A percentile compares a stretch with the other conserved stretches of the same genome.
These are phyloP conservation scores for Periophthalmus magnuspinnatus DNA, from an alignment of 2,797 vertebrate genomes.

Conservation along the genomic window DNA sequence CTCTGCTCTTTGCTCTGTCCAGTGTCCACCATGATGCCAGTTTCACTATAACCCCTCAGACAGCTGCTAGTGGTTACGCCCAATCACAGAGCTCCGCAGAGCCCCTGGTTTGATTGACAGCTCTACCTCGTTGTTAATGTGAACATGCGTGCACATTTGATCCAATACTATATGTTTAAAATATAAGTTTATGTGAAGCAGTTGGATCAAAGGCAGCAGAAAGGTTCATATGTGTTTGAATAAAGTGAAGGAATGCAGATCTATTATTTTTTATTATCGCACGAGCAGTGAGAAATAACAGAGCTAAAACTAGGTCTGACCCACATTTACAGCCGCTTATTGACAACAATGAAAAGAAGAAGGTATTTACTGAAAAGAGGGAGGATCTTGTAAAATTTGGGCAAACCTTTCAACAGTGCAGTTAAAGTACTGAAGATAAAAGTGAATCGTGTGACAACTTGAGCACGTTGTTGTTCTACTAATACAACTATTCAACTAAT, in stretches of 20 bases:
- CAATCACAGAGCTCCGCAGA: constrained; percentile 62
- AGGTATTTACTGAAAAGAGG: constrained; percentile 27
- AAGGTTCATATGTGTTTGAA: constrained; percentile 10
- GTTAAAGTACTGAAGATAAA: background rate
- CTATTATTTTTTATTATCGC: constrained; percentile 24
- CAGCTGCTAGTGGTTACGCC: constrained; percentile 78
- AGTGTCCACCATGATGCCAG: constrained; percentile 67
- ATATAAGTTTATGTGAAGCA: constrained; percentile 8
- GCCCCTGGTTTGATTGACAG: constrained; percentile 35
- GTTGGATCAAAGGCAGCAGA: constrained; percentile 3
- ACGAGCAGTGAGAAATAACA: constrained; percentile 12
- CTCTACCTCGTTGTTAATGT: constrained; percentile 10
- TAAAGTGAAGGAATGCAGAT: constrained; percentile 18
- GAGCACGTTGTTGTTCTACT: constrained; percentile 15
- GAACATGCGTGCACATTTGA: constrained; percentile 5
- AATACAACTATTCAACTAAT: constrained; percentile 15
- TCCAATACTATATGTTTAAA: constrained; percentile 2
- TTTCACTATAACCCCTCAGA: constrained; percentile 69
- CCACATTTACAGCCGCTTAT: constrained; percentile 32
- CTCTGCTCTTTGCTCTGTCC: constrained; percentile 47
- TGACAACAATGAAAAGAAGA: constrained; percentile 32
- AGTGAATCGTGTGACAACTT: background rate
- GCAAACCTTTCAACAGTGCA: constrained; percentile 48
- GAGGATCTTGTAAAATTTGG: constrained; percentile 30
- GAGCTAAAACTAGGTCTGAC: constrained; percentile 34